phyloP scores from a whole-genome alignment of 2,113 vertebrate species.

The Ptilonorhynchus violaceus region DNA sequence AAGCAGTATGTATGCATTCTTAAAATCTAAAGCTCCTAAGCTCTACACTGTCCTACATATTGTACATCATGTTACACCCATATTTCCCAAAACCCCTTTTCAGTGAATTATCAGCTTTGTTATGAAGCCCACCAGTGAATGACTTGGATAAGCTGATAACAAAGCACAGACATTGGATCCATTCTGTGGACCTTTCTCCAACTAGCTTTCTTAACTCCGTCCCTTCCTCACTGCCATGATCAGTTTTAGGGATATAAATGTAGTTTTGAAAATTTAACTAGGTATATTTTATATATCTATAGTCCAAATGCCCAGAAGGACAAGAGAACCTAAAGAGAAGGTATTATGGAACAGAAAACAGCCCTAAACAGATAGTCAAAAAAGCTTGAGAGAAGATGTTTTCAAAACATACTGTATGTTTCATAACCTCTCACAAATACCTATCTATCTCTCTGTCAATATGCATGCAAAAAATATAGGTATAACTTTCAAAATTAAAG shows the following conservation, averaged over 20 bases:
- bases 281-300: neutral
- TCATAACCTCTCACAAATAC: neutral
- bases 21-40: neutral
- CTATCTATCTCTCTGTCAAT: neutral
- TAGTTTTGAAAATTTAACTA: neutral
- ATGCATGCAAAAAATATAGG: neutral
- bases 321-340: neutral
- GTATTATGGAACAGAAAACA: neutral
- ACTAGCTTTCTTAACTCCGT: neutral
- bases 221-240: neutral
- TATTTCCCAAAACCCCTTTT: neutral
- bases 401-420: neutral
- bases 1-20: neutral
- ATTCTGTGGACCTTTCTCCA: neutral
- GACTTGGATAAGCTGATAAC: neutral
- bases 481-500: neutral
- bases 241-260: neutral
- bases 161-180: neutral
- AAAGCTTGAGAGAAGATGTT: neutral
- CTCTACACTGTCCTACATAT: neutral
- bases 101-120: neutral
- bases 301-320: neutral
- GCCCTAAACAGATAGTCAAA: neutral
- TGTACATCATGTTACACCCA: neutral
- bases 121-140: neutral